Percentiles rank a stretch among this genome's conserved stretches.
Conservation (phyloP, 2,888 invertebrate species). For the Agriopis leucophaearia region DNA sequence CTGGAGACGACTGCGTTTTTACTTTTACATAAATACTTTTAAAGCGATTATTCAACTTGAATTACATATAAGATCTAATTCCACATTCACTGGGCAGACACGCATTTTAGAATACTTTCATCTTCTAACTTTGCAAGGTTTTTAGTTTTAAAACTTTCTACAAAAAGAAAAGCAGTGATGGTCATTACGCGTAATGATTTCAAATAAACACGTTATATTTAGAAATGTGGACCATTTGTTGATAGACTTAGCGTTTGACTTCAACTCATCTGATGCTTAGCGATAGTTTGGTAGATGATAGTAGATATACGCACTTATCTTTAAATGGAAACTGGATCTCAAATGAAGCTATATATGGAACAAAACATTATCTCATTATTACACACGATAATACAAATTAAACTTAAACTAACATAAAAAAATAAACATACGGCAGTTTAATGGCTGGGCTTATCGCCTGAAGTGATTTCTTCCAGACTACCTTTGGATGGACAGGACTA, state of each 20-base stretch:
- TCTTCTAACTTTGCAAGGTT: conserved; percentile 19
- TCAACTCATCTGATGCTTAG: too few species aligned
- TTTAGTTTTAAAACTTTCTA: conserved; percentile 28
- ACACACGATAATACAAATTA: too few species aligned
- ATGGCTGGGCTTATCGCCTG: too few species aligned
- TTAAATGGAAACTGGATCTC: too few species aligned
- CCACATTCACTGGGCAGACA: conserved; percentile 31
- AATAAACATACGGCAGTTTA: too few species aligned
- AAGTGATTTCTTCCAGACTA: too few species aligned
- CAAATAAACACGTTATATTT: conserved; percentile 9
- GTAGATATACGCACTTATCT: too few species aligned
- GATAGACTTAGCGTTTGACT: background rate
- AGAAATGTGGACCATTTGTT: background rate
- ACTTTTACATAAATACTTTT: conserved; percentile 9
- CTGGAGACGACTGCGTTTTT: background rate
- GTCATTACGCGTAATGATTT: conserved; percentile 23
- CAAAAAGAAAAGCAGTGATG: conserved; percentile 22
- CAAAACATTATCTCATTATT: too few species aligned
- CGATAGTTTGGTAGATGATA: too few species aligned
- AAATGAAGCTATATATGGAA: too few species aligned
- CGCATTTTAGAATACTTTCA: conserved; percentile 34
- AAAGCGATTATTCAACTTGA: conserved; percentile 6
- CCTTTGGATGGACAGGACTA: too few species aligned
- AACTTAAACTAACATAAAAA: too few species aligned
- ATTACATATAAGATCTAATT: conserved; percentile 26